phyloP scores from a whole-genome alignment of 2,797 vertebrate species.

The Sciaenops ocellatus region DNA sequence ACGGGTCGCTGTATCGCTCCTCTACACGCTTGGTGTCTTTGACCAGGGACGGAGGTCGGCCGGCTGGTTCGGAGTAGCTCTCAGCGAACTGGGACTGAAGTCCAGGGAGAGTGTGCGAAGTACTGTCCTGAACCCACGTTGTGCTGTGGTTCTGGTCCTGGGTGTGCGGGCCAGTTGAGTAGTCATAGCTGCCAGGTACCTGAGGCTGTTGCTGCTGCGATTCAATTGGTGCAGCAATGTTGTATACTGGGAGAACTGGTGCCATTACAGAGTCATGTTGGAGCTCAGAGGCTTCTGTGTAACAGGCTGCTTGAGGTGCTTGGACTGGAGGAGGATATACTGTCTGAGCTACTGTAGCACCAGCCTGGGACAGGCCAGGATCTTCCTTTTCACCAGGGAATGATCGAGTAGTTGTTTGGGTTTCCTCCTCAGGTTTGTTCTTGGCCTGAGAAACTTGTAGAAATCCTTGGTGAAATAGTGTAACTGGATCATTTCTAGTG shows the following conservation, averaged over 20 bases:
- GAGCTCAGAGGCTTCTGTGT: conserved; percentile 82
- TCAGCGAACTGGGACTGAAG: conserved; percentile 74
- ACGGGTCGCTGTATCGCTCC: conserved; percentile 90
- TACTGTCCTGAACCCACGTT: conserved; percentile 81
- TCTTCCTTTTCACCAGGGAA: conserved; percentile 84
- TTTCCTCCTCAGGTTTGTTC: conserved; percentile 73
- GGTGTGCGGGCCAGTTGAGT: conserved; percentile 73
- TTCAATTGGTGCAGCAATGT: conserved; percentile 83
- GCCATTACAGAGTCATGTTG: conserved; percentile 80
- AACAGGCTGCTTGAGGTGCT: conserved; percentile 74
- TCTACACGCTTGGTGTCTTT: conserved; percentile 89
- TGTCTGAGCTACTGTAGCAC: conserved; percentile 70
- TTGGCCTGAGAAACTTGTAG: conserved; percentile 79
- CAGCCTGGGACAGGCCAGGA: conserved; percentile 77
- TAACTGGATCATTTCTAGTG: conserved; percentile 63
- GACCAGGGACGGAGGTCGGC: conserved; percentile 80
- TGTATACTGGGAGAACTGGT: conserved; percentile 80
- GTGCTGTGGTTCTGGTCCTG: conserved; percentile 83
- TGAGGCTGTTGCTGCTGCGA: conserved; percentile 86
- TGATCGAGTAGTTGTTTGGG: conserved; percentile 85
- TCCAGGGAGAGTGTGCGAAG: conserved; percentile 66
- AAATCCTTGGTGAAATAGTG: conserved; percentile 76
- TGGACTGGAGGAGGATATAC: conserved; percentile 80
- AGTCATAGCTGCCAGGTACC: conserved; percentile 87
- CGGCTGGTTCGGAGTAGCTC: conserved; percentile 79